Evolutionary conservation across 2,113 vertebrate genomes (phyloP).

Genomic region (Cichladusa arquata): DNA sequence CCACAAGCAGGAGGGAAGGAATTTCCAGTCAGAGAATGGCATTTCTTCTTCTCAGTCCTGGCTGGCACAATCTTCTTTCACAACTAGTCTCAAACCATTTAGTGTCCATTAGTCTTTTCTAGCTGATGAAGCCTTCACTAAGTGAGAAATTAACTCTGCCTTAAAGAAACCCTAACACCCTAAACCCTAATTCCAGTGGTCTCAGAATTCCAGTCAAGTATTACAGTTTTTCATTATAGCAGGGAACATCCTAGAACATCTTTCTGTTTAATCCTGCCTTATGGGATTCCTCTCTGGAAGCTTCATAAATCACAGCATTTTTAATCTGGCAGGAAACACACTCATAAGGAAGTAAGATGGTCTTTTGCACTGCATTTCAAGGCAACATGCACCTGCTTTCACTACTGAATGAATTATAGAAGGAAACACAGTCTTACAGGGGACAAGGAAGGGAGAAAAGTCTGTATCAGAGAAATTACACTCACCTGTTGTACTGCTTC

Average conservation of each 20-base stretch:
- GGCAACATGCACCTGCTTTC: background rate
- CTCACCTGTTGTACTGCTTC: background rate
- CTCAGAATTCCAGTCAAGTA: background rate
- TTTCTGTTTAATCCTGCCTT: background rate
- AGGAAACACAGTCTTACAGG: fast-evolving
- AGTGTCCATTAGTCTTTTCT: background rate
- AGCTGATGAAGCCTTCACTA: background rate
- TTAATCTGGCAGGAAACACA: background rate
- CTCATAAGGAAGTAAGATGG: background rate
- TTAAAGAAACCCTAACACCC: background rate
- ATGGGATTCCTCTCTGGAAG: background rate
- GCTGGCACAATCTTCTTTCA: background rate
- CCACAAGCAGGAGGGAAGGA: background rate
- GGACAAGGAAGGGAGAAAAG: background rate
- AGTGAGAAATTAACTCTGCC: background rate
- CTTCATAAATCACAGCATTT: background rate
- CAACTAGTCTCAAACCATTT: background rate
- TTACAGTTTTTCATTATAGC: background rate
- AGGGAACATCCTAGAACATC: background rate
- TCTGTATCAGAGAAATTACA: background rate
- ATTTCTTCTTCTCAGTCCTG: background rate
- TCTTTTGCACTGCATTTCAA: background rate
- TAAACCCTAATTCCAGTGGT: background rate
- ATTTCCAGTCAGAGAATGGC: background rate
- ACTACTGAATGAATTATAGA: background rate